Evolutionary conservation across 2,113 vertebrate species (phyloP).

Genomic region (Oncorhynchus clarkii): DNA sequence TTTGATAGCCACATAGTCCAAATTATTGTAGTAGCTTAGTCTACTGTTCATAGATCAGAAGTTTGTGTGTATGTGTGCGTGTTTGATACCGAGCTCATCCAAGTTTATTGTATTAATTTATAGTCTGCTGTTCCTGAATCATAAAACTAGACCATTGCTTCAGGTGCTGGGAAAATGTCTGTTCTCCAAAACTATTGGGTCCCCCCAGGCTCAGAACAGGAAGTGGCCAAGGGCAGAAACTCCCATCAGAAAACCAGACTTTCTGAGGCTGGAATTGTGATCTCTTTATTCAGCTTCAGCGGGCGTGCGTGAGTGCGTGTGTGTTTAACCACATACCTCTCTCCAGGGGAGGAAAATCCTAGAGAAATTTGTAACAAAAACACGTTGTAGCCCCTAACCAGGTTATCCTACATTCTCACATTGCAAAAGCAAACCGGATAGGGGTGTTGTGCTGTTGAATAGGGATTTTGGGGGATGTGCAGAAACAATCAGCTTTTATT

Average conservation of each 20-base stretch:
- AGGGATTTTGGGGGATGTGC: conserved; percentile 32
- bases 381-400: neutral
- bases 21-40: too few species aligned
- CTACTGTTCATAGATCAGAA: too few species aligned
- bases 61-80: too few species aligned
- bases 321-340: neutral
- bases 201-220: conserved; percentile 50
- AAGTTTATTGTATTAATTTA: conserved; percentile 47
- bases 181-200: conserved; percentile 42
- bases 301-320: too few species aligned
- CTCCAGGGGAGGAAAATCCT: neutral
- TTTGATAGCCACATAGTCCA: too few species aligned
- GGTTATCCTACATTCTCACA: conserved; percentile 18
- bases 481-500: conserved; percentile 47
- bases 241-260: conserved; percentile 44
- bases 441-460: conserved; percentile 41
- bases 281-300: too few species aligned
- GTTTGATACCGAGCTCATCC: conserved; percentile 13
- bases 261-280: too few species aligned
- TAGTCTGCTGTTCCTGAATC: conserved; percentile 33
- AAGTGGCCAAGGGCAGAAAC: conserved; percentile 58
- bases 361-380: conserved; percentile 11
- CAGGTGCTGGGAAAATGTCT: conserved; percentile 25
- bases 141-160: conserved; percentile 37
- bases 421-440: conserved; percentile 26